Base-by-base conservation (phyloP, 37 sponge, comb jelly and placozoan genomes). In the Aphrocallistes beatrix region DNA sequence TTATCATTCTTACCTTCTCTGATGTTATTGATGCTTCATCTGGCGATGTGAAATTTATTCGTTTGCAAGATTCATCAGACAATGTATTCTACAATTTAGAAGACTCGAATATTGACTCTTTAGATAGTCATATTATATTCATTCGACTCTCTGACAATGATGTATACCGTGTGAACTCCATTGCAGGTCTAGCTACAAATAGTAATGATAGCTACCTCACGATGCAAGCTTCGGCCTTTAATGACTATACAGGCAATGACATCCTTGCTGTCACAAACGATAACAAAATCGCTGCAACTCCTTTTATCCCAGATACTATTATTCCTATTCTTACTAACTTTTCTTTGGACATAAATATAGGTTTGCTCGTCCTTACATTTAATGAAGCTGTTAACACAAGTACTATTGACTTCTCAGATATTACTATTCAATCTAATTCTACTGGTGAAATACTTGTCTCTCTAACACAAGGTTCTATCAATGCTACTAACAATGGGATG, bases 1-100 rank as follows among this genome's bases (percentile, higher is more conserved):
- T 39, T 9, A 37, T 93, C 39, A 84, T 37, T 16, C 48, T 95
- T 17, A 88, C 88, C 16, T 95, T 95, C 38, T 51, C 86, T 88
- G 93, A 93, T 87, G 93, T 95, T 1, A 60, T 60, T 60, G 21
- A 60, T 60, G 8, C 75, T 19, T 25, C 1, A 25, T 60, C 75
- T 19, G 75, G 75, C 8, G 75, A 60, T 60, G n/a, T 60, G n/a
- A 21, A 30, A 19, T 60, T 60, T 13, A 60, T 60, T 13, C 75
- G 75, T 28, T 30, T 60, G 28, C 75, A 60, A 60, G 75, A 60
- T 60, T 60, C 75, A 32, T 25, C 75, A 60, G 75, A 6, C 3
- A 60, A 30, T 28, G 3, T 25, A 19, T 60, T 19, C 75, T 60
- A 60, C n/a, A 60, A 13, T 13, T 28, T 60, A 28, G 17, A 60